Evolutionary conservation across 2,797 vertebrate genomes (phyloP).

Genomic region (Myioborus miniatus): DNA sequence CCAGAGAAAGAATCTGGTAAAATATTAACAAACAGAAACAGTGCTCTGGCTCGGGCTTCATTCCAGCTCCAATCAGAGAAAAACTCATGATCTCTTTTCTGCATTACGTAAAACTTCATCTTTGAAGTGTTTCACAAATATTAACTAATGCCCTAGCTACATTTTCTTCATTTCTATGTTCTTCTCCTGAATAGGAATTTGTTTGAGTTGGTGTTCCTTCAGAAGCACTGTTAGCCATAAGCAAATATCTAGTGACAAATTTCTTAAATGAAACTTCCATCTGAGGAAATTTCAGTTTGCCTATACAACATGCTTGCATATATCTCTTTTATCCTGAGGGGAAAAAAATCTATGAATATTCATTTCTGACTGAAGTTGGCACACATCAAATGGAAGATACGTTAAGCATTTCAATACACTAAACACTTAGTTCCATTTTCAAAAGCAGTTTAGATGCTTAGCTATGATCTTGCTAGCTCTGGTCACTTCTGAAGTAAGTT

Average conservation of each 20-base stretch:
- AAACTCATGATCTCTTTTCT: slow-evolving; percentile 5
- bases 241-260: not conserved
- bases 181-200: not conserved
- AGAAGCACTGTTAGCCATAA: not conserved
- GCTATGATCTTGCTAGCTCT: not conserved
- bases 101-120: slow-evolving; percentile 44
- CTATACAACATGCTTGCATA: not conserved
- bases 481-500: not conserved
- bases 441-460: not conserved
- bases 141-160: slow-evolving; percentile 55
- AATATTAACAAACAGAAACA: slow-evolving; percentile 65
- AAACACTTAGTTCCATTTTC: not conserved
- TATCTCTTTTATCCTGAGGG: not conserved
- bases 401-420: not conserved
- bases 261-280: not conserved
- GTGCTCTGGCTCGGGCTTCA: not conserved
- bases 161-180: slow-evolving; percentile 28
- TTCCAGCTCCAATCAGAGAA: not conserved
- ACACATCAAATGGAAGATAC: not conserved
- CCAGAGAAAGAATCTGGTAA: slow-evolving; percentile 44
- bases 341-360: not conserved
- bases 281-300: not conserved
- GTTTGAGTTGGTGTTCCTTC: slow-evolving; percentile 37
- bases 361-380: not conserved
- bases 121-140: slow-evolving; percentile 70